phyloP scores from a whole-genome alignment of 2,113 vertebrate genomes.

The Apeltes quadracus region DNA sequence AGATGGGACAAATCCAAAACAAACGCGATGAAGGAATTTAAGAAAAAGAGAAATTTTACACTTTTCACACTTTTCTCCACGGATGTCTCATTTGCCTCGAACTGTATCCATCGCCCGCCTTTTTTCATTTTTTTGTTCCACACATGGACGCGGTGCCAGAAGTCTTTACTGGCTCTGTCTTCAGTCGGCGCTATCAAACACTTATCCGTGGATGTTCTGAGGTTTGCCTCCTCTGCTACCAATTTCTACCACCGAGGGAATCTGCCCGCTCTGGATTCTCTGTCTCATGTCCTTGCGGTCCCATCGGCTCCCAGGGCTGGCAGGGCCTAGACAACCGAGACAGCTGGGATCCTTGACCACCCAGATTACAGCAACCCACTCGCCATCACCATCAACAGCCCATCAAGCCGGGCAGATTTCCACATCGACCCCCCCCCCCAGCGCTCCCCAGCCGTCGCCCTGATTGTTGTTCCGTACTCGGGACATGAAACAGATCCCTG shows the following conservation, averaged over 20 bases:
- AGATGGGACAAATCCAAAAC: constrained; percentile 48
- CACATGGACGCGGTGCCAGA: constrained; percentile 28
- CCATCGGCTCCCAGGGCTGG: constrained; percentile 62
- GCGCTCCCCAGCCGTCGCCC: constrained; percentile 50
- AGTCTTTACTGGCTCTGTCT: constrained; percentile 30
- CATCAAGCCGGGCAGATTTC: constrained; percentile 66
- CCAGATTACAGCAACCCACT: constrained; percentile 61
- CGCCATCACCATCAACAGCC: constrained; percentile 54
- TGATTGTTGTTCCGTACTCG: constrained; percentile 56
- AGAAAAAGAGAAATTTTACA: constrained; percentile 6
- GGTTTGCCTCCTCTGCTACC: constrained; percentile 34
- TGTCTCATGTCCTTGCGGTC: constrained; percentile 45
- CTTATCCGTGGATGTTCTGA: constrained; percentile 60
- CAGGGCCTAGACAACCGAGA: constrained; percentile 47
- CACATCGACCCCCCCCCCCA: constrained; percentile 49
- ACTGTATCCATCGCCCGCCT: constrained; percentile 16
- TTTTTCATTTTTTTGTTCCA: constrained; percentile 56
- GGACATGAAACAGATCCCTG: constrained; percentile 54
- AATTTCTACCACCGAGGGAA: constrained; percentile 48
- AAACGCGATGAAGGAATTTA: constrained; percentile 22
- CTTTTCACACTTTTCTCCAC: constrained; percentile 23
- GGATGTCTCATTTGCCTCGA: constrained; percentile 33
- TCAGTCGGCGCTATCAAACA: constrained; percentile 48
- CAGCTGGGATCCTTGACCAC: constrained; percentile 75
- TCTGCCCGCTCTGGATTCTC: constrained; percentile 19